phyloP scores from a whole-genome alignment of 2,113 vertebrate genomes.

The Corvus moneduloides region DNA sequence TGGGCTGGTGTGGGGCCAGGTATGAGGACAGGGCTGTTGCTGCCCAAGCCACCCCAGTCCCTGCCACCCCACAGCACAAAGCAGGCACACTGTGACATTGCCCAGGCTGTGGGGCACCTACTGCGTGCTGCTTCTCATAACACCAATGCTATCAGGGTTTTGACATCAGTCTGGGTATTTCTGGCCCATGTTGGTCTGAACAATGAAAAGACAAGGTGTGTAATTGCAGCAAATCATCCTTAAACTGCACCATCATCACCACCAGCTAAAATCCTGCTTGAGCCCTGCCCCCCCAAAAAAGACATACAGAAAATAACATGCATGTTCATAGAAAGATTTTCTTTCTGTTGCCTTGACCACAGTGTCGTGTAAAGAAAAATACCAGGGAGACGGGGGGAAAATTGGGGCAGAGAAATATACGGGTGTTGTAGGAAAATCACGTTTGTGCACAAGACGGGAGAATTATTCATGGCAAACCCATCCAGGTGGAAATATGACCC shows the following conservation, averaged over 20 bases:
- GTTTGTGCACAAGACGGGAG: not conserved
- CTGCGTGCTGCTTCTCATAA: not conserved
- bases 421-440: not conserved
- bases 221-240: not conserved
- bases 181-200: not conserved
- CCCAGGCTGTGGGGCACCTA: not conserved
- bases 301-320: not conserved
- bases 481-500: slow-evolving; percentile 27
- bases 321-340: not conserved
- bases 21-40: not conserved
- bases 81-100: not conserved
- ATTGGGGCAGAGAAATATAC: not conserved
- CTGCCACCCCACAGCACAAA: not conserved
- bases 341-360: slow-evolving; percentile 50
- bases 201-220: not conserved
- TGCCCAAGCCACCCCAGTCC: accelerated
- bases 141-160: not conserved
- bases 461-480: slow-evolving; percentile 16
- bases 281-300: not conserved
- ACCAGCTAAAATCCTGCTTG: not conserved
- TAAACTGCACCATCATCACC: not conserved
- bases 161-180: not conserved
- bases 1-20: not conserved
- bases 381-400: not conserved
- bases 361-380: slow-evolving; percentile 25